Evolutionary conservation across 2,888 invertebrate genomes (phyloP), one percentile per base, ranked within the genome.

Genomic region (Dusona sp.): DNA sequence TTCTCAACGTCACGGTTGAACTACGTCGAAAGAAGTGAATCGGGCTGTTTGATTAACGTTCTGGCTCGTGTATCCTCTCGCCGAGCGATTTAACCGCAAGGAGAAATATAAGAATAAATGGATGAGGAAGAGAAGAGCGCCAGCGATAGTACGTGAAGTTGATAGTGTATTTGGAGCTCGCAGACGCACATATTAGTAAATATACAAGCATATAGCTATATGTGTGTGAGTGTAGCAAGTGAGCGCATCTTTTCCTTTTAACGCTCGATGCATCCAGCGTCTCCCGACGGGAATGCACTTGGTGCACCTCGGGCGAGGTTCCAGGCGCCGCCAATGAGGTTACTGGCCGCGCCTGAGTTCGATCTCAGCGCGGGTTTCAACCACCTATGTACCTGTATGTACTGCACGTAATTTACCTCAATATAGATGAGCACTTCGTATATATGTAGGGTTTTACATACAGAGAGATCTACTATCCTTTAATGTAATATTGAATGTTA

Each of bases 261-360:
- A n/a, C 57, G 38, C 38, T 36, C 73, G n/a, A 25, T 72, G 64
- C 72, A 22, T 65, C 72, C 65, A 54, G 51, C 79, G 72, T 87
- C 72, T 83, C 33, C 87, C 79, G 83, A 88, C 81, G 88, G 83
- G 88, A 86, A 88, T 89, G 88, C 88, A 89, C 89, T 85, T 89
- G 89, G 89, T 83, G 82, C 79, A 88, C 77, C 87, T 87, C 83
- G 88, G 88, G 88, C 88, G 88, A 89, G 87, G 88, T 87, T 88
- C 84, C 88, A 87, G 89, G 88, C 88, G 88, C 89, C 89, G 89
- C 89, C 89, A 89, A 87, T 88, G 89, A 88, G 89, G 89, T 89
- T 88, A 89, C 83, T 89, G 89, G 88, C 89, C 89, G 87, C 86
- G 77, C 88, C 85, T 85, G 89, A 88, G 88, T 85, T 89, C 88